A percentile compares a stretch with the other conserved stretches of the same genome.
phyloP scores from a whole-genome alignment of 2,113 vertebrate species.

The Upupa epops region DNA sequence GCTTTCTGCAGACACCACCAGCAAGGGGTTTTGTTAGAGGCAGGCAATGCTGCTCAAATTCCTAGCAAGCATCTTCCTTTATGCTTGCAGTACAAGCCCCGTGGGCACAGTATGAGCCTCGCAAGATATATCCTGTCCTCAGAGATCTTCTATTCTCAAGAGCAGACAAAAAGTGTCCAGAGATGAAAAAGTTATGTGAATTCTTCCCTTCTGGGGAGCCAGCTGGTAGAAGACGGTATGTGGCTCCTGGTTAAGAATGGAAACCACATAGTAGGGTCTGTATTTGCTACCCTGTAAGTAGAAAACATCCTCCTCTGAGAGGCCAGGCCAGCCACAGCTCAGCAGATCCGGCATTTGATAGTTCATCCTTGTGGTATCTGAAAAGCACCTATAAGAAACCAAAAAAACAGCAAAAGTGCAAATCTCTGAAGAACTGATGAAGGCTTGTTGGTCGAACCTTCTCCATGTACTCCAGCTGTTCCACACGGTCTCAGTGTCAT shows the following conservation, averaged over 20 bases:
- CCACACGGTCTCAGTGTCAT: rapidly evolving
- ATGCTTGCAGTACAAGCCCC: not conserved
- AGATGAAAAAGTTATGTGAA: not conserved
- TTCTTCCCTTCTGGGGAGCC: not conserved
- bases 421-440: not conserved
- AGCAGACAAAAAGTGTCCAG: not conserved
- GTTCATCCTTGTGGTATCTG: not conserved
- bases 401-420: not conserved
- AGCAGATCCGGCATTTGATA: not conserved
- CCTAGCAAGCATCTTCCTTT: not conserved
- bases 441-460: not conserved
- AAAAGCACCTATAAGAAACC: not conserved
- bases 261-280: not conserved
- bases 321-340: not conserved
- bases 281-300: not conserved
- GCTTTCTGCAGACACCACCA: not conserved
- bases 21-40: not conserved
- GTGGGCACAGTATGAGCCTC: not conserved
- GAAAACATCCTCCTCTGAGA: not conserved
- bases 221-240: not conserved
- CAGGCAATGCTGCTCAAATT: not conserved
- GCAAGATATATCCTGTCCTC: not conserved
- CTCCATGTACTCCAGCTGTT: not conserved
- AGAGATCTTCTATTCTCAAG: not conserved
- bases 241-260: not conserved